Base-by-base conservation (phyloP, 2,888 invertebrate genomes). In the Boloria euphrosyne region DNA sequence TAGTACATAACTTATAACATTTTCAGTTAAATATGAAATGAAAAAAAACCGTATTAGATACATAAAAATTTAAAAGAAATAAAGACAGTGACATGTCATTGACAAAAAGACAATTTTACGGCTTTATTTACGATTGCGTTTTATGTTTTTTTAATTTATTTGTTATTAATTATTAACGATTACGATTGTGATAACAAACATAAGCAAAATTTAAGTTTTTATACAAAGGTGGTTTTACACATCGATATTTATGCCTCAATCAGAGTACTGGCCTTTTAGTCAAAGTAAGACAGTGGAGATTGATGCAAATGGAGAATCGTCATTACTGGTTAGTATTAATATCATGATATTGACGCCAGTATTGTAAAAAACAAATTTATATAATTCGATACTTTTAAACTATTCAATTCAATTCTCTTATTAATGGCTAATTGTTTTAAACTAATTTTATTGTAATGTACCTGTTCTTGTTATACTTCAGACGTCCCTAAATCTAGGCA, bases 181-280 rank as follows among this genome's bases (percentile, higher is more conserved):
- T 38, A 38, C 31, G n/a, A 13, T n/a, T 44, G 13, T 10, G 44
- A 7, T 5, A 27, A 13, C n/a, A n/a, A 18, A n/a, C 16, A 38
- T 5, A 16, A 43, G 16, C 4, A 54, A 47, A 17, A 54, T 47
- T 53, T 44, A 3, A 27, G 14, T n/a, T 22, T 47, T 49, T 53
- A 18, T 14, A 18, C 4, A 2, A 4, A 14, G 43, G 38, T 58
- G 16, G 0, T 14, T 6, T 18, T 47, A 18, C 38, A 18, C 31
- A 38, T 53, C n/a, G 5, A 54, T 31, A 47, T 67, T 50, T 46
- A 89, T 89, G 89, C 87, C 88, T 71, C 83, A 84, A 67, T 82
- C 88, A 46, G 83, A 85, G 3, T 85, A 80, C 73, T 87, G 87
- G 84, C 87, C 86, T 18, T 85, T 84, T 75, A 55, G 46, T 18